Evolutionary conservation across 2,797 vertebrate genomes (phyloP), one percentile per base, ranked within the genome.

Genomic region (Gymnodraco acuticeps): DNA sequence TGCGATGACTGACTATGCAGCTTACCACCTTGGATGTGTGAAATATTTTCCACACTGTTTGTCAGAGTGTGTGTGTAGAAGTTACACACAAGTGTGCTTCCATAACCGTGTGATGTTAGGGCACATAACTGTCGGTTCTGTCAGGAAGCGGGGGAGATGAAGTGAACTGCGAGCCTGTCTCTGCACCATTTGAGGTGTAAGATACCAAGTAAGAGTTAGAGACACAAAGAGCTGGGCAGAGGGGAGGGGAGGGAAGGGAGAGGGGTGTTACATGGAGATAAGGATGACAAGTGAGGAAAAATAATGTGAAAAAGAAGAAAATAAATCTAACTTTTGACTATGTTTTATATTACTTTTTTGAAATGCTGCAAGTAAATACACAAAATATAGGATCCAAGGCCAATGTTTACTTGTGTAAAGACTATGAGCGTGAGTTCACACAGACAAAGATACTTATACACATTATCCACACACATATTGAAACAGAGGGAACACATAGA

Each of bases 131-230:
- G 84, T 83, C 62, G 82, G 64, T 77, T 74, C 70, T 75, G 75
- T 72, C 4, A 45, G 61, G 50, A 55, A 81, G 77, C 33, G 4
- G 38, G 79, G 83, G 54, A 74, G 78, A 87, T 76, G 87, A 84
- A 85, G 81, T 84, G 77, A 88, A 82, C 78, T 80, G 82, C 58
- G 76, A 85, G 70, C 75, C 78, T 82, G 74, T 85, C 81, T 82
- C 77, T 90, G 90, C 87, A 84, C 80, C 81, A 88, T 88, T 86
- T 89, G 78, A 88, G 80, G 81, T 59, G 85, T 83, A 85, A 84
- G 85, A 87, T 72, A 80, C 70, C 73, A 80, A 83, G 81, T 74
- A 64, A 83, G 72, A 82, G 63, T 75, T 48, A 43, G 73, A 83
- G 81, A 77, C 62, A 70, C 63, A 80, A 72, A 52, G 55, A 75